phyloP scores from a whole-genome alignment of 2,113 vertebrate species.

The Daphoenositta chrysoptera region DNA sequence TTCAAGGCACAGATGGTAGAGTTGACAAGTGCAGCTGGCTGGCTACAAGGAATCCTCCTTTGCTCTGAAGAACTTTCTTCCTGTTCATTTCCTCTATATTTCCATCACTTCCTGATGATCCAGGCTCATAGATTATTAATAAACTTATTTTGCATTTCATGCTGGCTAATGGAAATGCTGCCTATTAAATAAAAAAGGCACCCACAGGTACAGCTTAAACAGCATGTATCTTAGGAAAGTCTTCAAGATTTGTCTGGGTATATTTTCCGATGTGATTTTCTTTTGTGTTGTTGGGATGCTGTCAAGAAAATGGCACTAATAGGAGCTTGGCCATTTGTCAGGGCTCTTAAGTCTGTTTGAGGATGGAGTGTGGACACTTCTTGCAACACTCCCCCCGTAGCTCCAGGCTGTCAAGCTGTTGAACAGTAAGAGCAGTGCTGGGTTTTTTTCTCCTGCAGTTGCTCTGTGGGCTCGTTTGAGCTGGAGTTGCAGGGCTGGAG shows the following conservation, averaged over 20 bases:
- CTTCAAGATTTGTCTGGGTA: neutral
- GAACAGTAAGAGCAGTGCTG: neutral
- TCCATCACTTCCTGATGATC: conserved; percentile 5
- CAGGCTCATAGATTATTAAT: neutral
- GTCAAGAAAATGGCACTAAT: conserved; percentile 43
- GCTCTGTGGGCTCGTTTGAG: neutral
- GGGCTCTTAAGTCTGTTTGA: conserved; percentile 47
- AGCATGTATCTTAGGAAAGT: neutral
- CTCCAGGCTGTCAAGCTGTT: conserved; percentile 54
- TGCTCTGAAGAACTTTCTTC: conserved; percentile 55
- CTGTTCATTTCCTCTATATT: conserved; percentile 26
- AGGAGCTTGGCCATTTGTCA: conserved; percentile 47
- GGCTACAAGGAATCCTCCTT: conserved; percentile 53
- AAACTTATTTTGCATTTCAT: neutral
- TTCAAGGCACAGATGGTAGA: conserved; percentile 51
- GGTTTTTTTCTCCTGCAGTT: neutral
- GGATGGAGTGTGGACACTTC: conserved; percentile 43
- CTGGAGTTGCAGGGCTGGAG: neutral
- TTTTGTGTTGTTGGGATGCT: neutral
- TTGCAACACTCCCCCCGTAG: neutral
- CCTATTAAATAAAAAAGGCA: neutral
- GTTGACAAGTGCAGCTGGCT: conserved; percentile 55
- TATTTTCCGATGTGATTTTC: neutral
- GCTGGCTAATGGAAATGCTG: neutral
- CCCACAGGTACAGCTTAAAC: neutral